Evolutionary conservation across 2,113 vertebrate species (phyloP).

Genomic region (Pelecanus crispus): DNA sequence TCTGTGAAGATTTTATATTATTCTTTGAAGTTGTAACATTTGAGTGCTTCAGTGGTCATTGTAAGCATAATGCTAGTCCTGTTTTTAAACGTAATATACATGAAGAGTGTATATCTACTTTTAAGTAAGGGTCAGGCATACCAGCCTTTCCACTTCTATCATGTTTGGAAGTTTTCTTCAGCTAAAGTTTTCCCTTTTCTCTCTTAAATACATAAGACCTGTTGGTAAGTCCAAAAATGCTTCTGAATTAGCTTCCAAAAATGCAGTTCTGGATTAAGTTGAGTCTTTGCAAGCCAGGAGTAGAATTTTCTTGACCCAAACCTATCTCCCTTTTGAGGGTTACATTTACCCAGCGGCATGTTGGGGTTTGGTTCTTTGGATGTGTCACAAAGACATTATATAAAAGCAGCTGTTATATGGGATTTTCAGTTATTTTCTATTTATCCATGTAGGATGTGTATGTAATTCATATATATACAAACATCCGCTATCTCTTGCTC

Average conservation of each 20-base stretch:
- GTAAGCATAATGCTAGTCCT: background rate
- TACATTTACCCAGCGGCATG: background rate
- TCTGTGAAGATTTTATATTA: background rate
- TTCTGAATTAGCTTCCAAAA: background rate
- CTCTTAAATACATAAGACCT: background rate
- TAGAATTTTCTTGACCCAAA: background rate
- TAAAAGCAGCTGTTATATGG: background rate
- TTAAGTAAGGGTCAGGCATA: background rate
- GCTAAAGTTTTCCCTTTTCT: background rate
- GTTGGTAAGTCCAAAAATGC: background rate
- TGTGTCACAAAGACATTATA: background rate
- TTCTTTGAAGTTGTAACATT: background rate
- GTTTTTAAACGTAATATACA: background rate
- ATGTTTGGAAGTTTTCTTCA: background rate
- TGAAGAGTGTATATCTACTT: background rate
- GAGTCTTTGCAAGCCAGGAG: background rate
- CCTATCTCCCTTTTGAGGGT: background rate
- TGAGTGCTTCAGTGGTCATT: background rate
- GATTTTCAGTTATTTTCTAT: background rate
- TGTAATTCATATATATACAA: background rate
- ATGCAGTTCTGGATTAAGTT: background rate
- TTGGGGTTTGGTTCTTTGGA: background rate
- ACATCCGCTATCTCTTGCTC: accelerated
- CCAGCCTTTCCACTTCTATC: background rate
- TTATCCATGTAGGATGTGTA: background rate